Percentiles rank a stretch among this genome's conserved stretches.
Evolutionary conservation across 2,797 vertebrate genomes (phyloP).

Genomic region (Onychomys leucogaster): DNA sequence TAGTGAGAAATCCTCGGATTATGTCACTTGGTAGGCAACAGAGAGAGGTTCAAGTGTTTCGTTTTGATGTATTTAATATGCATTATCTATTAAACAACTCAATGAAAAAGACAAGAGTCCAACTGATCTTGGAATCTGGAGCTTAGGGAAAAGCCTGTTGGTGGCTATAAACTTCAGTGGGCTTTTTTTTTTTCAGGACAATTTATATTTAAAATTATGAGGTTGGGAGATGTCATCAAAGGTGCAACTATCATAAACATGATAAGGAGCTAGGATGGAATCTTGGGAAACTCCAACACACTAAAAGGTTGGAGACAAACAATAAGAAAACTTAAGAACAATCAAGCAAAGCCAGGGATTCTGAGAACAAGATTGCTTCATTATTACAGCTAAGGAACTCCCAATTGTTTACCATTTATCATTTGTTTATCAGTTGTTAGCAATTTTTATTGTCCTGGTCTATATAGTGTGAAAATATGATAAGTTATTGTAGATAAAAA

Average conservation of each 20-base stretch:
- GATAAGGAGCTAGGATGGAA: too few species aligned
- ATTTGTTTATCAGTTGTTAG: neutral
- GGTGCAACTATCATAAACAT: neutral
- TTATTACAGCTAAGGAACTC: neutral
- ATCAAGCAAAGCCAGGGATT: neutral
- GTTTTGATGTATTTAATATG: neutral
- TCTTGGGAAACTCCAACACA: neutral
- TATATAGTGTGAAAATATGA: neutral
- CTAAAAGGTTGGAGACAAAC: neutral
- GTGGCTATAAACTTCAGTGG: neutral
- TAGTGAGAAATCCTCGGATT: neutral
- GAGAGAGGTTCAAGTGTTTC: neutral
- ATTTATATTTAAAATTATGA: slow-evolving; percentile 13
- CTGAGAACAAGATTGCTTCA: neutral
- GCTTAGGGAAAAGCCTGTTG: neutral
- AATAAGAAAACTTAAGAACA: neutral
- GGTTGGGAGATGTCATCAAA: neutral
- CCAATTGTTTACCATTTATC: neutral
- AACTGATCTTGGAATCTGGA: neutral
- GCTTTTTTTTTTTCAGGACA: neutral
- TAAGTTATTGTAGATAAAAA: neutral
- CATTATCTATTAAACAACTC: neutral
- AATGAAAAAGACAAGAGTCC: neutral
- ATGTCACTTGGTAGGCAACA: neutral
- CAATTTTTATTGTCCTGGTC: neutral